These are phyloP conservation scores for Pituophis catenifer DNA, from an alignment of 2,113 vertebrate genomes.

Conservation along the genomic window DNA sequence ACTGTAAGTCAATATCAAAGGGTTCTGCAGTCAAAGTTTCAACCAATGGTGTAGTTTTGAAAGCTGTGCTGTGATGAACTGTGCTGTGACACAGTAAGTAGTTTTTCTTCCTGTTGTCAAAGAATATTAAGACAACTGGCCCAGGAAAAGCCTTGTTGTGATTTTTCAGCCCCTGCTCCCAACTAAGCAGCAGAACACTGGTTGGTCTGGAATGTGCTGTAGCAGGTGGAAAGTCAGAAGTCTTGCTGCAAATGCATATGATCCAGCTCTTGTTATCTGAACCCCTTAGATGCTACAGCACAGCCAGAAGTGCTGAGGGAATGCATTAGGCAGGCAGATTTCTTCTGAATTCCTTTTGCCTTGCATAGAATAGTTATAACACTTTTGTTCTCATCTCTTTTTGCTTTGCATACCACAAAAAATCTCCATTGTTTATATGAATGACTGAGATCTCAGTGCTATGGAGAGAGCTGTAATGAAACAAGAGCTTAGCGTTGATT, in stretches of 20 bases:
- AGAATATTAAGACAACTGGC: conserved; percentile 53
- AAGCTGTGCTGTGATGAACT: not conserved
- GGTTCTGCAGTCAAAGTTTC: not conserved
- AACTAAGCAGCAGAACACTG: conserved; percentile 44
- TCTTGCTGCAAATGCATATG: conserved; percentile 12
- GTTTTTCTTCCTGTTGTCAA: conserved; percentile 15
- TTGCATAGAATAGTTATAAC: not conserved
- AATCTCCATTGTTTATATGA: not conserved
- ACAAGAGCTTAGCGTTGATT: not conserved
- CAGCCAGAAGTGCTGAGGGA: conserved; percentile 25
- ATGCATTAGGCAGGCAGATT: not conserved
- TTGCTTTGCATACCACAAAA: not conserved
- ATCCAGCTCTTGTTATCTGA: conserved; percentile 51
- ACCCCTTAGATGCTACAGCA: conserved; percentile 36
- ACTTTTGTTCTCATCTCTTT: not conserved
- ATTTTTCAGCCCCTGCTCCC: conserved; percentile 4
- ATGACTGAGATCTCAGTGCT: not conserved
- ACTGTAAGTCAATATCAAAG: too few relatives aligned
- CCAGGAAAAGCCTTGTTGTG: conserved; percentile 33
- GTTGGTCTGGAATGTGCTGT: conserved; percentile 41
- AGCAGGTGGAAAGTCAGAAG: conserved; percentile 57
- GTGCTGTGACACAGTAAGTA: not conserved
- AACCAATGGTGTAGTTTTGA: not conserved
- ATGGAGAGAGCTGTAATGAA: conserved; percentile 2
- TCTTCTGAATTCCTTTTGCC: conserved; percentile 11